Conservation (phyloP, 2,888 invertebrate genomes). For the Hypolimnas misippus region DNA sequence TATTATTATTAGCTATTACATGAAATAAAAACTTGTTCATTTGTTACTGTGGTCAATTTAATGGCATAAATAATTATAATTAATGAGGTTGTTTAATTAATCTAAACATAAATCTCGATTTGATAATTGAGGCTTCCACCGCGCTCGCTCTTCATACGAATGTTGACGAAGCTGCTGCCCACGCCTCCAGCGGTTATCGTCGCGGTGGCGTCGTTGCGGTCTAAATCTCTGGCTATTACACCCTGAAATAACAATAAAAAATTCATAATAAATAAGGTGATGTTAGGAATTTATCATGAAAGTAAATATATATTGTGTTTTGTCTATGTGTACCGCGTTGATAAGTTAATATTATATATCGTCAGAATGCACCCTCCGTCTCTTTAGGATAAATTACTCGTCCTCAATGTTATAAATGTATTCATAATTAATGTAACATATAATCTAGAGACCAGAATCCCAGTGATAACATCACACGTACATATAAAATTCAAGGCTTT, state of each 20-base stretch:
- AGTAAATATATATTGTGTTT: too few species aligned
- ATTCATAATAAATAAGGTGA: not conserved
- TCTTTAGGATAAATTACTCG: too few species aligned
- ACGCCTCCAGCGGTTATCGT: slow-evolving; percentile 67
- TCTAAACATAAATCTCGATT: slow-evolving; percentile 64
- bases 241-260: too few species aligned
- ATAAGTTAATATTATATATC: too few species aligned
- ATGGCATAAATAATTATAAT: not conserved
- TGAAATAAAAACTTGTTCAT: not conserved
- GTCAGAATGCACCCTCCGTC: too few species aligned
- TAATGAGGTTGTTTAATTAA: not conserved
- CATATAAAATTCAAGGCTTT: not conserved
- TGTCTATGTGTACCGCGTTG: too few species aligned
- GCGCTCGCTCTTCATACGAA: slow-evolving; percentile 66
- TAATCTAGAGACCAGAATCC: too few species aligned
- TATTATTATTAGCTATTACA: not conserved
- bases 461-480: too few species aligned
- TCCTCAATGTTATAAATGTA: too few species aligned
- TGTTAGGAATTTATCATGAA: too few species aligned
- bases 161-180: slow-evolving; percentile 59
- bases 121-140: slow-evolving; percentile 60
- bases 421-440: too few species aligned
- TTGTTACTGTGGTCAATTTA: not conserved
- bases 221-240: slow-evolving; percentile 60
- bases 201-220: slow-evolving; percentile 52